A percentile compares a stretch with the other conserved stretches of the same genome.
These are phyloP conservation scores for Nymphalis io DNA, from an alignment of 1,140 invertebrate genomes.

Conservation along the genomic window DNA sequence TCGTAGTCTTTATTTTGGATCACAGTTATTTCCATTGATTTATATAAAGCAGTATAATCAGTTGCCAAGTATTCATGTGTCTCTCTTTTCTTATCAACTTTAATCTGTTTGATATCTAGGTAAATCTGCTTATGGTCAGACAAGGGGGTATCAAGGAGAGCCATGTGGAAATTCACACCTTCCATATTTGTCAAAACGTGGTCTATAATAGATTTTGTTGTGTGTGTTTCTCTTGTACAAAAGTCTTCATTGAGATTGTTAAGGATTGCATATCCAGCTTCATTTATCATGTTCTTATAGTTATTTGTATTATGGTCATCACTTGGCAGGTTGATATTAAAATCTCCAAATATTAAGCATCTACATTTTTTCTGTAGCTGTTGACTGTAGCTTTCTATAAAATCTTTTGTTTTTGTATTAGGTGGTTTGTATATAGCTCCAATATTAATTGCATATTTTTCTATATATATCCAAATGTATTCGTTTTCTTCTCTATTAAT, in stretches of 20 bases:
- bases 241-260: conserved; percentile 24
- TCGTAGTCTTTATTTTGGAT: conserved; percentile 23
- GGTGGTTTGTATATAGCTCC: conserved; percentile 32
- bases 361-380: conserved; percentile 30
- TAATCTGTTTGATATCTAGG: conserved; percentile 12
- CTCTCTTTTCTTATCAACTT: conserved; percentile 10
- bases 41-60: neutral
- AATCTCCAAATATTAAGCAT: conserved; percentile 36
- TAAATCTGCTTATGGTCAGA: conserved; percentile 33
- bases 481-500: conserved; percentile 13
- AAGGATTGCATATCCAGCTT: conserved; percentile 31
- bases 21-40: conserved; percentile 22
- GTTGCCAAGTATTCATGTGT: neutral
- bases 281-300: conserved; percentile 31
- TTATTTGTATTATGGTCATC: conserved; percentile 19
- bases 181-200: conserved; percentile 27
- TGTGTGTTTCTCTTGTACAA: conserved; percentile 28
- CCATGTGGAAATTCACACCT: conserved; percentile 17
- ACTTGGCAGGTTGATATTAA: conserved; percentile 32
- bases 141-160: conserved; percentile 20
- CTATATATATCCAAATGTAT: conserved; percentile 29
- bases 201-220: conserved; percentile 28
- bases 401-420: conserved; percentile 26
- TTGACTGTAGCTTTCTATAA: conserved; percentile 22
- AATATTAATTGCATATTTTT: conserved; percentile 32